phyloP scores from a whole-genome alignment of 2,888 invertebrate genomes.

The Synanthedon tipuliformis region DNA sequence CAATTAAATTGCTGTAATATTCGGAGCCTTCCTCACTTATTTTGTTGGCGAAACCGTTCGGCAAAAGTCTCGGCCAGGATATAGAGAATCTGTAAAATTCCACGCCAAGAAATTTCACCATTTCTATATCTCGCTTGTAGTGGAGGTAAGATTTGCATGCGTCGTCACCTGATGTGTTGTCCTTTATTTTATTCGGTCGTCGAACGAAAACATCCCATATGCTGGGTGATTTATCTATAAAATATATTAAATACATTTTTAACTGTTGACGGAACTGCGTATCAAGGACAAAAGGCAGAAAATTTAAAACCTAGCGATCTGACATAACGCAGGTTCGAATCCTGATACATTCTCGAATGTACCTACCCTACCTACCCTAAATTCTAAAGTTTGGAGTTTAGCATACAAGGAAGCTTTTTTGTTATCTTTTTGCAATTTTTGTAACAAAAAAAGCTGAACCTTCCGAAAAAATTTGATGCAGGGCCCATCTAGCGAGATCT shows the following conservation, averaged over 20 bases:
- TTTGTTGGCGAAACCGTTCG: slow-evolving; percentile 66
- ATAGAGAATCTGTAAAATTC: slow-evolving; percentile 71
- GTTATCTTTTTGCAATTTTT: too few species aligned
- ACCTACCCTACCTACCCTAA: too few species aligned
- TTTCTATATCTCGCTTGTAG: slow-evolving; percentile 58
- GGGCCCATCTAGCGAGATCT: too few species aligned
- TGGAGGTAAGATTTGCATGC: slow-evolving; percentile 67
- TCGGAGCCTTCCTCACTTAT: slow-evolving; percentile 73
- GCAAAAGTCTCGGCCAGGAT: slow-evolving; percentile 77
- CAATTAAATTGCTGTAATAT: slow-evolving; percentile 78
- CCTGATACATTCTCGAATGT: too few species aligned
- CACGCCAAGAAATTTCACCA: slow-evolving; percentile 39
- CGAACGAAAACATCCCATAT: slow-evolving; percentile 55
- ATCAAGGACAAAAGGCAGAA: too few species aligned
- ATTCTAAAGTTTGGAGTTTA: too few species aligned
- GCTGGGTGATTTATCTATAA: slow-evolving; percentile 64
- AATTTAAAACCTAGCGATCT: too few species aligned
- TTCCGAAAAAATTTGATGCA: too few species aligned
- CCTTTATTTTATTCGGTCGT: slow-evolving; percentile 6
- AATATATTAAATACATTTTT: neutral
- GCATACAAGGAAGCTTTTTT: too few species aligned
- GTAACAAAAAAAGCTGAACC: too few species aligned
- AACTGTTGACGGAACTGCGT: too few species aligned
- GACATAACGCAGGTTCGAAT: too few species aligned
- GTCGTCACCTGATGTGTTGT: slow-evolving; percentile 65